These are phyloP conservation scores for Eudyptes chrysolophus DNA, from an alignment of 2,113 vertebrate species.

Conservation along the genomic window DNA sequence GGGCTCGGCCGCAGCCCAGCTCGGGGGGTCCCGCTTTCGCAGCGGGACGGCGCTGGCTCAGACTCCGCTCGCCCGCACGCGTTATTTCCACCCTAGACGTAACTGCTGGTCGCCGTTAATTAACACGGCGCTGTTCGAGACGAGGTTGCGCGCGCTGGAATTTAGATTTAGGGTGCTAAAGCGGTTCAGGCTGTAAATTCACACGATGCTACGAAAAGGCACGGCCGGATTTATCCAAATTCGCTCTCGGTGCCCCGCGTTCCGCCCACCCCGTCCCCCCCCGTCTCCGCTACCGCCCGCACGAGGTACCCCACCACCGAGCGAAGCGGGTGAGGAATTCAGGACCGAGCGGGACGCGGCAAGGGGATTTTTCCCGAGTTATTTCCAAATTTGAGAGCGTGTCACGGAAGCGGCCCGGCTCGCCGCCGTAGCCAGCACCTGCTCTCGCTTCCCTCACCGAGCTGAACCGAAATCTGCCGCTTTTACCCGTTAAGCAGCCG, in stretches of 20 bases:
- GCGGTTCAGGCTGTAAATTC: not conserved
- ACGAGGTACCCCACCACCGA: rapidly evolving
- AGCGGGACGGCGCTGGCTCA: not conserved
- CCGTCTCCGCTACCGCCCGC: too few relatives aligned
- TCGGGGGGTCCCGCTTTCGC: not conserved
- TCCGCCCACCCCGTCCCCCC: too few relatives aligned
- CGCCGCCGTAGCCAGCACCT: not conserved
- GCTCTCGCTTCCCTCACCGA: not conserved
- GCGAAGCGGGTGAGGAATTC: too few relatives aligned
- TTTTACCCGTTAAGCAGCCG: not conserved
- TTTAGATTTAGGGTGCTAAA: not conserved
- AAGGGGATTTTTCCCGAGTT: not conserved
- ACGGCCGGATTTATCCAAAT: not conserved
- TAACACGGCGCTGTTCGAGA: not conserved
- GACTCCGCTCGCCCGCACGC: not conserved
- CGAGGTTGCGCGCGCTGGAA: rapidly evolving
- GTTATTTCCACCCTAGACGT: not conserved
- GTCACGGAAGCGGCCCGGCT: not conserved
- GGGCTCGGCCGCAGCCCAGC: not conserved
- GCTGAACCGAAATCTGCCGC: not conserved
- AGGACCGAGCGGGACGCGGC: rapidly evolving
- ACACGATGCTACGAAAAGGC: not conserved
- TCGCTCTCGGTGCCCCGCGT: too few relatives aligned
- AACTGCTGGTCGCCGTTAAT: not conserved
- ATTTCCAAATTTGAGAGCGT: not conserved